Percentiles rank a stretch among this genome's conserved stretches.
phyloP scores from a whole-genome alignment of 2,797 vertebrate species.

The Margarornis squamiger region DNA sequence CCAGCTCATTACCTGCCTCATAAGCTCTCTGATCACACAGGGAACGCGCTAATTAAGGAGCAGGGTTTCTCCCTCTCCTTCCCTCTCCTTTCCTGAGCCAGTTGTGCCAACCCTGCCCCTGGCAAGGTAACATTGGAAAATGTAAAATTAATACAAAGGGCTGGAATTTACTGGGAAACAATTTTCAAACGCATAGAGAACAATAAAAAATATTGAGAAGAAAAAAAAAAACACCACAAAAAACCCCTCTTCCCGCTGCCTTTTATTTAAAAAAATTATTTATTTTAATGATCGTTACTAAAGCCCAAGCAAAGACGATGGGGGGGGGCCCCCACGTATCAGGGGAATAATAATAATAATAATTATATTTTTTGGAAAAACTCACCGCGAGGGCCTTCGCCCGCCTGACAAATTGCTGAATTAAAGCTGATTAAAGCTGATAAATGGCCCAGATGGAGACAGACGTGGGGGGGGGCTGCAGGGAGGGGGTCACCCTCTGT shows the following conservation, averaged over 20 bases:
- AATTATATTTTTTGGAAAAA: not conserved
- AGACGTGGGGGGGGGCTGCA: fast-evolving
- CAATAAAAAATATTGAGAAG: not conserved
- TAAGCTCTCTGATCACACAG: slow-evolving; percentile 62
- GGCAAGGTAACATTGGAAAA: slow-evolving; percentile 73
- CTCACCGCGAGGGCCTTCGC: not conserved
- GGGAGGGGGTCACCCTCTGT: not conserved
- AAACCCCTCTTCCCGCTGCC: not conserved
- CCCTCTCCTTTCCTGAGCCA: slow-evolving; percentile 60
- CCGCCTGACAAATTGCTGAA: slow-evolving; percentile 59
- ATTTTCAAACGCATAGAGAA: slow-evolving; percentile 32
- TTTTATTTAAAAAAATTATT: slow-evolving; percentile 29
- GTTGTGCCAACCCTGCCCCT: slow-evolving; percentile 72
- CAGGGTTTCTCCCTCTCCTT: slow-evolving; percentile 51
- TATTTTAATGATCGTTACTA: slow-evolving; percentile 51
- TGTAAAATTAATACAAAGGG: slow-evolving; percentile 71
- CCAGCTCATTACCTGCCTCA: slow-evolving; percentile 64
- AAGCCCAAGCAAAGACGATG: slow-evolving; percentile 19
- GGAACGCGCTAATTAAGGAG: slow-evolving; percentile 69
- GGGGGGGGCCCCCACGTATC: not conserved
- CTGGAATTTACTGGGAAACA: slow-evolving; percentile 59
- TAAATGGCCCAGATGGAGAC: slow-evolving; percentile 32
- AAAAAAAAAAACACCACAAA: not conserved
- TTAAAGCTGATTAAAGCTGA: slow-evolving; percentile 60
- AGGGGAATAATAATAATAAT: slow-evolving; percentile 17